phyloP scores from a whole-genome alignment of 2,797 vertebrate species.

The Channallabes apus region DNA sequence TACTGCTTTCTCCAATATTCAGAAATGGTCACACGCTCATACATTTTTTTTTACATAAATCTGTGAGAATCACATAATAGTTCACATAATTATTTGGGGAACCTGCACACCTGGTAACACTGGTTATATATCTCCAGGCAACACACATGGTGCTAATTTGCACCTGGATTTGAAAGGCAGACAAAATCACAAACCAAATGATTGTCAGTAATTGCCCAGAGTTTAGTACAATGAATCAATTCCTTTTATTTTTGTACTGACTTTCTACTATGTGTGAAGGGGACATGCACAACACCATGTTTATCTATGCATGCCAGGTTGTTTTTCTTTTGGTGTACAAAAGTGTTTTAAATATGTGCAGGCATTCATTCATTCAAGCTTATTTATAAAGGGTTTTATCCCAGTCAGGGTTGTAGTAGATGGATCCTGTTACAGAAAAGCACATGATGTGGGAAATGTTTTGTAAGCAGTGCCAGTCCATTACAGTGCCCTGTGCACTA shows the following conservation, averaged over 20 bases:
- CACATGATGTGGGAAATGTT: background rate
- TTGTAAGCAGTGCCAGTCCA: background rate
- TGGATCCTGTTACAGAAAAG: background rate
- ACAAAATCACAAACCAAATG: background rate
- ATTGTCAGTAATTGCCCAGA: background rate
- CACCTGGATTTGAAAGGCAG: background rate
- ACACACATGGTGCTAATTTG: background rate
- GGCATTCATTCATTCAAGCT: background rate
- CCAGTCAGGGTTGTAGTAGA: no score
- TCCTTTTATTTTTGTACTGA: background rate
- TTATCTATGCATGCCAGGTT: background rate
- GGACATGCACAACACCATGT: background rate
- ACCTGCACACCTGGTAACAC: background rate
- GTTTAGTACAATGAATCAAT: background rate
- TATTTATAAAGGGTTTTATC: background rate
- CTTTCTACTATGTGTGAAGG: background rate
- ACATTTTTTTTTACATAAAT: background rate
- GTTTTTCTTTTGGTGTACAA: background rate
- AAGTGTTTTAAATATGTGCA: background rate
- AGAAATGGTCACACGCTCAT: background rate
- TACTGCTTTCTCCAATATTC: background rate
- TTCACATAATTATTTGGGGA: background rate
- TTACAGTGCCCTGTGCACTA: background rate
- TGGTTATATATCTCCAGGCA: background rate
- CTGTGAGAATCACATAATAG: no score